phyloP scores from a whole-genome alignment of 2,113 vertebrate species.

The Silurus glanis region DNA sequence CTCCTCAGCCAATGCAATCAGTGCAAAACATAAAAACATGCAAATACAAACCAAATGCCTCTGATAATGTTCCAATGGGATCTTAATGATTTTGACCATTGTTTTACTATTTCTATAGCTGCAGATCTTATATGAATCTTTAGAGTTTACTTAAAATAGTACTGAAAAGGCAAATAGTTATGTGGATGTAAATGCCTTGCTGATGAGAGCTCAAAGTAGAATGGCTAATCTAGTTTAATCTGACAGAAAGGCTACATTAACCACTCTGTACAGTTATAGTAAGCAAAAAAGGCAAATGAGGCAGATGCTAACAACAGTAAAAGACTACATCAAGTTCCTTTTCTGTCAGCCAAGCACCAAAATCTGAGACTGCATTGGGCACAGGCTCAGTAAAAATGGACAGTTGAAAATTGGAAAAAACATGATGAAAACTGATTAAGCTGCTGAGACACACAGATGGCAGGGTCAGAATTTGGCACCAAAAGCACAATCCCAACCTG shows the following conservation, averaged over 20 bases:
- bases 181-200: too few species aligned
- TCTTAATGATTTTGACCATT: not conserved
- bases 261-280: not conserved
- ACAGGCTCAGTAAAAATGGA: not conserved
- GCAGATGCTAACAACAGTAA: not conserved
- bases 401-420: not conserved
- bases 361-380: not conserved
- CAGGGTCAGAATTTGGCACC: not conserved
- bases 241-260: not conserved
- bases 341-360: not conserved
- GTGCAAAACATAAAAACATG: not conserved
- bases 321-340: not conserved
- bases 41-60: not conserved
- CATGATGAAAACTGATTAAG: not conserved
- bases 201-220: not conserved
- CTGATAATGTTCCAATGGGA: not conserved
- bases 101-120: not conserved
- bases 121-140: too few species aligned
- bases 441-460: not conserved
- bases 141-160: too few species aligned
- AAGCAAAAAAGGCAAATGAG: not conserved
- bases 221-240: not conserved
- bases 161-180: too few species aligned
- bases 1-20: too few species aligned
- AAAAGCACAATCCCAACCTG: not conserved